Evolutionary conservation across 2,888 invertebrate species (phyloP), one percentile per base, ranked within the genome.

Genomic region (Leucoptera coffeella): DNA sequence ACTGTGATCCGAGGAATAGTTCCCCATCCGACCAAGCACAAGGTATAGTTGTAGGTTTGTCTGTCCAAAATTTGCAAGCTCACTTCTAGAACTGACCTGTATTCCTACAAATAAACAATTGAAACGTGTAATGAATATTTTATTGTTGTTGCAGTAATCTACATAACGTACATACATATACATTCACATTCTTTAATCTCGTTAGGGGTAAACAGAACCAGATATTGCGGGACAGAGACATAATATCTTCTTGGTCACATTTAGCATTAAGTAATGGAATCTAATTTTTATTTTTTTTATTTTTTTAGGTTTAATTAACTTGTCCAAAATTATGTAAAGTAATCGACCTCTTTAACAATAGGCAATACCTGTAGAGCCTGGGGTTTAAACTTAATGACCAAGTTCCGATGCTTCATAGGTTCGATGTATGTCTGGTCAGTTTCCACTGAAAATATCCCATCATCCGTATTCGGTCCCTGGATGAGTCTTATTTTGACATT

Each of bases 1-100:
- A 69, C 33, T 26, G 40, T 34, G 34, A 69, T 55, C 32, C 69
- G 52, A 1, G 69, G 69, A 39, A 69, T 65, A 3, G 55, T 55
- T 13, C 69, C 69, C 47, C 62, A 60, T 3, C 69, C 69, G 22
- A 64, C 56, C 13, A 69, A 37, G 35, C 67, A 67, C 35, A 69
- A 51, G 39, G 54, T 61, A 34, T 56, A 69, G 4, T 55, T 50
- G 32, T 57, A 48, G 33, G 58, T 50, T 35, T 59, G 47, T 35
- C 54, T 60, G 28, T 62, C 52, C 9, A 62, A 41, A 27, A 58
- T 42, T 36, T 65, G 69, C 14, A 67, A 38, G 37, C 47, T 58
- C 19, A 69, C 52, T 48, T 64, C 62, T 19, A 69, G 38, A 14
- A 69, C 57, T 4, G 65, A 61, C 32, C 60, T 49, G 31, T 69